These are phyloP conservation scores for Piaya cayana DNA, from an alignment of 2,113 vertebrate genomes.

Conservation along the genomic window DNA sequence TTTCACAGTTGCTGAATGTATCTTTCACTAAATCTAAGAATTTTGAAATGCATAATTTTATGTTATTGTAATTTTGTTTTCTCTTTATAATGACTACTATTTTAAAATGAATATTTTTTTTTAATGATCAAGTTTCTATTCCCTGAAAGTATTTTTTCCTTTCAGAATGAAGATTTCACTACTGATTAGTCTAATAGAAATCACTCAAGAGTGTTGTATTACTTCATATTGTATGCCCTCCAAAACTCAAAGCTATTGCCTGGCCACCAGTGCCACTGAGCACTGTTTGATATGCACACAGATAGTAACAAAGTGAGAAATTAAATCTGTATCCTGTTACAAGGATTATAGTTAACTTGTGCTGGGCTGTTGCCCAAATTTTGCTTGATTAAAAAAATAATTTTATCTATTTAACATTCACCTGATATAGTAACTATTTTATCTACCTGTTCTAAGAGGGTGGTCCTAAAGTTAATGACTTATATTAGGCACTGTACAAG, in stretches of 20 bases:
- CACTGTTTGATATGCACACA: not conserved
- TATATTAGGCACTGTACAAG: not conserved
- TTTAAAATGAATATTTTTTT: not conserved
- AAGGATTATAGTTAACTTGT: not conserved
- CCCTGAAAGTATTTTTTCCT: not conserved
- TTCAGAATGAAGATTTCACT: not conserved
- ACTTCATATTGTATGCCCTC: not conserved
- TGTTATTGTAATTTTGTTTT: not conserved
- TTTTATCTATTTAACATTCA: not conserved
- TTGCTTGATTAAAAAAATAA: not conserved
- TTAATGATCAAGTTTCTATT: not conserved
- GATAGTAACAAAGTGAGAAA: not conserved
- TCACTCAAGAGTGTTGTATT: not conserved
- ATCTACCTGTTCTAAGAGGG: not conserved
- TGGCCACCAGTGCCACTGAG: not conserved
- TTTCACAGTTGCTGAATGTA: not conserved
- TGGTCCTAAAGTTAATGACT: not conserved
- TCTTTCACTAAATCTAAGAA: not conserved
- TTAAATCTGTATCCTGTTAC: not conserved
- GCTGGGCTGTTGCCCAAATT: not conserved
- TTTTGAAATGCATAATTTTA: not conserved
- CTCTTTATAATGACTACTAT: not conserved
- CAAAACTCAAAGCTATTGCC: not conserved
- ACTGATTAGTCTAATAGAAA: not conserved
- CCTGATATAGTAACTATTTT: not conserved